Base-by-base conservation (phyloP, 2,113 vertebrate genomes). In the Gnathonemus echidnorhynchus region DNA sequence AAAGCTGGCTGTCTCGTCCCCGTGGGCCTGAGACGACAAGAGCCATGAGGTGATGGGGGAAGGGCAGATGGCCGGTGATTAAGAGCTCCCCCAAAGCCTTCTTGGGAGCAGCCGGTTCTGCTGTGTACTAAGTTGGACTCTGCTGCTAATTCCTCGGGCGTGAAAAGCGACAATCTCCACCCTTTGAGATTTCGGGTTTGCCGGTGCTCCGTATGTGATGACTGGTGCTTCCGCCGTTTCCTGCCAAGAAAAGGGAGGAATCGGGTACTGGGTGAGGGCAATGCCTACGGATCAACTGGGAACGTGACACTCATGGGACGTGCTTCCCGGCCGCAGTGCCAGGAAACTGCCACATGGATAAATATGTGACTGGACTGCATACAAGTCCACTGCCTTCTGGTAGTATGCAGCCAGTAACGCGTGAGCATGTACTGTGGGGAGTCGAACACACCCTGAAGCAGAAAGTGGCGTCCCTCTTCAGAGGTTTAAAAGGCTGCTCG, bases 71-170 rank as follows among this genome's bases (percentile, higher is more conserved):
- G 74, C 35, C 3, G 35, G 35, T 42, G 74, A 77, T 6, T 5
- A 19, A 5, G 31, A 31, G 31, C 10, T 15, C 58, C 31, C 66
- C 31, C 11, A 1, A 42, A 35, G 35, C 35, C 74, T 0, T 3
- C 74, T 7, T 42, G 35, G 2, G 35, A 77, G 35, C 15, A 70
- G 17, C 74, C 1, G 5, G 74, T 80, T 80, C 17, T 80, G 35
- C 15, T 1, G 84, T 48, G 84, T 50, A 50, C 50, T 17, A 50
- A 86, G 11, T n/a, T 50, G 45, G n/a, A 50, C 84, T 50, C 91
- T 93, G 92, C 92, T 92, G 92, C 93, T 92, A 86, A 49, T 49
- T 11, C 24, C 42, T 46, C 45, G n/a, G 84, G 45, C 2, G 10
- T 50, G n/a, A 24, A 5, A n/a, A 80, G 24, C 5, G 45, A 49